A percentile compares a stretch with the other conserved stretches of the same genome.
phyloP scores from a whole-genome alignment of 2,113 vertebrate species.

The Chrysochloris asiatica region DNA sequence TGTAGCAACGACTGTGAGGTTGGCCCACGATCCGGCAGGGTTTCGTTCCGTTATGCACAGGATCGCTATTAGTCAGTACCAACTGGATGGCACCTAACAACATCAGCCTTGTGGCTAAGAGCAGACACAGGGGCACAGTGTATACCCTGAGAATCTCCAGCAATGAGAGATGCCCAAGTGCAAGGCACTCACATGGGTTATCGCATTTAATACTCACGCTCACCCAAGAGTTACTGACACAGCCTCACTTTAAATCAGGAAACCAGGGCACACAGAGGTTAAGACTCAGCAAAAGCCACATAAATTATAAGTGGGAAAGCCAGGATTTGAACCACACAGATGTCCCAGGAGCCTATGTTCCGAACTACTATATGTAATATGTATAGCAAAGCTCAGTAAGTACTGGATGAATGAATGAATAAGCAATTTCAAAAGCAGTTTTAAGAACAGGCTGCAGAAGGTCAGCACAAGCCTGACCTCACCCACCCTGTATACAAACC shows the following conservation, averaged over 20 bases:
- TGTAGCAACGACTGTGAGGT: too few relatives aligned
- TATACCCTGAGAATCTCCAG: neutral
- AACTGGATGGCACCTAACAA: too few relatives aligned
- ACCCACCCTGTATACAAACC: neutral
- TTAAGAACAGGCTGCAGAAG: neutral
- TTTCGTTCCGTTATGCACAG: too few relatives aligned
- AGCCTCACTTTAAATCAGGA: neutral
- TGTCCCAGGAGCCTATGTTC: neutral
- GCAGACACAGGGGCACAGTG: accelerated
- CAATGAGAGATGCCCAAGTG: neutral
- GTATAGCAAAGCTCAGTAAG: neutral
- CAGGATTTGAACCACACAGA: neutral
- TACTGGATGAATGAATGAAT: neutral
- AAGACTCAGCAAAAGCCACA: neutral
- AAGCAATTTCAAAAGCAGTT: neutral
- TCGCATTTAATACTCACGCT: neutral
- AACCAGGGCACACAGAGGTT: neutral
- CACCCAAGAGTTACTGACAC: neutral
- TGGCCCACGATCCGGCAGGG: too few relatives aligned
- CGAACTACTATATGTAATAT: neutral
- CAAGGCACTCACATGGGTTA: neutral
- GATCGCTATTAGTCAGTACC: too few relatives aligned
- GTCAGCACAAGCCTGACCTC: neutral
- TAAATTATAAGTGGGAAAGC: neutral
- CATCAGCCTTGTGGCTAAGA: neutral